Evolutionary conservation across 2,888 invertebrate genomes (phyloP).

Genomic region (Coremacera marginata): DNA sequence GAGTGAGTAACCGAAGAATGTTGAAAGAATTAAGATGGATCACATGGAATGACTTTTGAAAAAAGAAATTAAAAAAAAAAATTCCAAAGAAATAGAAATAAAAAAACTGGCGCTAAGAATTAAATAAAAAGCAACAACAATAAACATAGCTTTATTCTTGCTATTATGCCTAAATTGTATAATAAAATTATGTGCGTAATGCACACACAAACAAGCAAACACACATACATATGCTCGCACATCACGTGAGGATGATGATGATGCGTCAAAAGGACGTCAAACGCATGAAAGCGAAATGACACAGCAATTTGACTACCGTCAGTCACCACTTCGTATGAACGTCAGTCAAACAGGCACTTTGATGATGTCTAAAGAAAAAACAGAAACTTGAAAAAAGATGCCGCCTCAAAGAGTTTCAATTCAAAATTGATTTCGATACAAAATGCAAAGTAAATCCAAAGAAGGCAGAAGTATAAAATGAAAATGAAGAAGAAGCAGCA

Average conservation of each 20-base stretch:
- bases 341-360: slow-evolving; percentile 7
- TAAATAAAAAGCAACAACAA: not conserved
- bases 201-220: not conserved
- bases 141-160: slow-evolving; percentile 13
- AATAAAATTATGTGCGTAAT: slow-evolving; percentile 29
- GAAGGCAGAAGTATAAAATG: not conserved
- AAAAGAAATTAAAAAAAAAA: slow-evolving; percentile 43
- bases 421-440: slow-evolving; percentile 28
- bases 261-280: slow-evolving; percentile 37
- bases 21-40: slow-evolving; percentile 62
- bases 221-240: not conserved
- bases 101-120: slow-evolving; percentile 31
- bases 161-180: slow-evolving; percentile 25
- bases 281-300: slow-evolving; percentile 36
- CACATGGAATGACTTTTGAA: slow-evolving; percentile 63
- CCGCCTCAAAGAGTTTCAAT: slow-evolving; percentile 29
- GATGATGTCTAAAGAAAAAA: not conserved
- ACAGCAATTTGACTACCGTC: slow-evolving; percentile 38
- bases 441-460: slow-evolving; percentile 10
- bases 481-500: not conserved
- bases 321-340: slow-evolving; percentile 1
- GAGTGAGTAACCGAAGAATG: not conserved
- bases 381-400: not conserved
- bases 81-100: not conserved
- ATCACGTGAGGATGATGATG: slow-evolving; percentile 9